Percentiles rank a stretch among this genome's conserved stretches.
These are phyloP conservation scores for Colinus virginianus DNA, from an alignment of 2,113 vertebrate genomes.

Conservation along the genomic window DNA sequence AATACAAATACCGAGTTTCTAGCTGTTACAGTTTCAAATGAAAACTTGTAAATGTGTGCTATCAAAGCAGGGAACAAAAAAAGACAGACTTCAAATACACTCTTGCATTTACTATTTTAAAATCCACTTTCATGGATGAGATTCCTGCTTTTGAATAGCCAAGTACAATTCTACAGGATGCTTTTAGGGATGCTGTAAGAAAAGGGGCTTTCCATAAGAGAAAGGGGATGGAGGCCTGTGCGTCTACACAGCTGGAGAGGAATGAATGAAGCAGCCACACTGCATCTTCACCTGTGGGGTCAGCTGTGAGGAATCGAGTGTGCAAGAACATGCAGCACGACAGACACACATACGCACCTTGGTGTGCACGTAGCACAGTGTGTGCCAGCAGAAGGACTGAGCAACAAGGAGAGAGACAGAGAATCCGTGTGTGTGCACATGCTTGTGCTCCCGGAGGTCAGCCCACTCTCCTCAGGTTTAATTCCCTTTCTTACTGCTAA, in stretches of 20 bases:
- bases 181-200: not conserved
- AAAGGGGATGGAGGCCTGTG: not conserved
- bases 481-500: slow-evolving; percentile 79
- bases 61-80: not conserved
- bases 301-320: accelerated
- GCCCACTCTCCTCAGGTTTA: slow-evolving; percentile 75
- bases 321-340: not conserved
- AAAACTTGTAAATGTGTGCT: not conserved
- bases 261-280: not conserved
- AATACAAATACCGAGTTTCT: not conserved
- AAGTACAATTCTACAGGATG: not conserved
- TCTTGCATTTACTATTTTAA: not conserved
- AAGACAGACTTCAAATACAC: not conserved
- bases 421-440: not conserved
- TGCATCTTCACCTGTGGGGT: not conserved
- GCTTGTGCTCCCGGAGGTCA: slow-evolving; percentile 77
- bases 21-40: not conserved
- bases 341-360: not conserved
- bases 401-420: not conserved
- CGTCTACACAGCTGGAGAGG: accelerated
- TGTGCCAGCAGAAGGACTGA: not conserved
- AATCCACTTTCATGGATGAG: not conserved
- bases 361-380: accelerated
- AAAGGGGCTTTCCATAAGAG: not conserved
- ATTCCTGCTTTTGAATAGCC: not conserved